Evolutionary conservation across 1,140 invertebrate genomes (phyloP).

Genomic region (Brachionus asplanchnoidis): DNA sequence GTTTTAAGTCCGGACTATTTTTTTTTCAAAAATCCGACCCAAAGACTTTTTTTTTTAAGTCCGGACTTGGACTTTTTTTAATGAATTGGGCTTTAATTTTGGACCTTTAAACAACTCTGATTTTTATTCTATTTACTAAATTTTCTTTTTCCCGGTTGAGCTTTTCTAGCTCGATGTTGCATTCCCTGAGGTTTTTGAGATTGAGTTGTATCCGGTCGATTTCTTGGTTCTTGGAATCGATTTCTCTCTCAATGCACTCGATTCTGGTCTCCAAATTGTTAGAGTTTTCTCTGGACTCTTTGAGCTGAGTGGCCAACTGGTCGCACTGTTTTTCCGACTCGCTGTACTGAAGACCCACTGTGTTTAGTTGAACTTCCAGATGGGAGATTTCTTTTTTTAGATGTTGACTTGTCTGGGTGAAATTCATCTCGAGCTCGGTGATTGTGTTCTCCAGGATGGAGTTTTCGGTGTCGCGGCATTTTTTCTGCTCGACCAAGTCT

Average conservation of each 20-base stretch:
- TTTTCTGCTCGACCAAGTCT: conserved; percentile 50
- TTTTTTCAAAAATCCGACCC: too few species aligned
- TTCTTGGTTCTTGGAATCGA: conserved; percentile 31
- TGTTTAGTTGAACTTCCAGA: neutral
- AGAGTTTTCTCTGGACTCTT: neutral
- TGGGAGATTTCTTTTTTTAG: conserved; percentile 49
- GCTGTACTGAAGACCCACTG: neutral
- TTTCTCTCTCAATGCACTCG: neutral
- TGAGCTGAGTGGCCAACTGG: neutral
- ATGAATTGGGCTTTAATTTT: too few species aligned
- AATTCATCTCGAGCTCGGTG: conserved; percentile 52
- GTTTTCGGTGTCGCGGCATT: conserved; percentile 51
- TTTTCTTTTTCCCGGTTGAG: conserved; percentile 27
- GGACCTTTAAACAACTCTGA: too few species aligned
- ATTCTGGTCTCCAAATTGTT: neutral
- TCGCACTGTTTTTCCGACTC: neutral
- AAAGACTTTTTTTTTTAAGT: too few species aligned
- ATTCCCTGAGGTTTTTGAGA: conserved; percentile 2
- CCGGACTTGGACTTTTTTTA: too few species aligned
- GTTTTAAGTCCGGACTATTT: too few species aligned
- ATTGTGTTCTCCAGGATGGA: conserved; percentile 50
- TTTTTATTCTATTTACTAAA: neutral
- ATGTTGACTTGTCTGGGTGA: conserved; percentile 50
- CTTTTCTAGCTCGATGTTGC: conserved; percentile 26
- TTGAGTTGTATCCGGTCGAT: neutral